These are phyloP conservation scores for Ondatra zibethicus DNA, from an alignment of 2,113 vertebrate species.

Conservation along the genomic window DNA sequence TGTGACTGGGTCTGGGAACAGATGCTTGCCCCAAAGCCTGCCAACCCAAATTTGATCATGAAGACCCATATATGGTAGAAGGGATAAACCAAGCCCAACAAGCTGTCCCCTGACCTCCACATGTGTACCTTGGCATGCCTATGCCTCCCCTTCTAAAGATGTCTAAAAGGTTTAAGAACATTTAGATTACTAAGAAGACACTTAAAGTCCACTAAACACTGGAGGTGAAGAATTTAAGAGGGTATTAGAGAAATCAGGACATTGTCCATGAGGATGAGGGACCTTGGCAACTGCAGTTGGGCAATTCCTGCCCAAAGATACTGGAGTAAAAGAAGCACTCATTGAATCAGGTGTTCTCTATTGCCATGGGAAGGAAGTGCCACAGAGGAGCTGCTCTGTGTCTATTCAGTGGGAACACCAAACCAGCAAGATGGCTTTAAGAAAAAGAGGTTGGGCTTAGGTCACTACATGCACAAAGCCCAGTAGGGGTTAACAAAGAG, in stretches of 20 bases:
- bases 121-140: neutral
- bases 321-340: neutral
- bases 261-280: accelerated
- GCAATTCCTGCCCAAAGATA: neutral
- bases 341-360: neutral
- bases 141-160: too few relatives aligned
- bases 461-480: too few relatives aligned
- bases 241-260: neutral
- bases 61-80: neutral
- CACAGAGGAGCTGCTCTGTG: neutral
- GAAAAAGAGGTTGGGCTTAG: neutral
- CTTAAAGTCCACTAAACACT: neutral
- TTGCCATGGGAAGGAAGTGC: too few relatives aligned
- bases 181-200: neutral
- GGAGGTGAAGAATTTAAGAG: neutral
- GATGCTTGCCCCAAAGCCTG: neutral
- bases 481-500: neutral
- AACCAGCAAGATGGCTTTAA: neutral
- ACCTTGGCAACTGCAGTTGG: neutral
- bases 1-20: neutral
- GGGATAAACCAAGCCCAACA: neutral
- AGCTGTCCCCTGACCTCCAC: neutral
- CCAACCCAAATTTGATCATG: neutral
- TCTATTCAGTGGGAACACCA: neutral
- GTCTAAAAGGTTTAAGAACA: neutral